phyloP scores from a whole-genome alignment of 2,797 vertebrate genomes.

The Pangasius macronema region DNA sequence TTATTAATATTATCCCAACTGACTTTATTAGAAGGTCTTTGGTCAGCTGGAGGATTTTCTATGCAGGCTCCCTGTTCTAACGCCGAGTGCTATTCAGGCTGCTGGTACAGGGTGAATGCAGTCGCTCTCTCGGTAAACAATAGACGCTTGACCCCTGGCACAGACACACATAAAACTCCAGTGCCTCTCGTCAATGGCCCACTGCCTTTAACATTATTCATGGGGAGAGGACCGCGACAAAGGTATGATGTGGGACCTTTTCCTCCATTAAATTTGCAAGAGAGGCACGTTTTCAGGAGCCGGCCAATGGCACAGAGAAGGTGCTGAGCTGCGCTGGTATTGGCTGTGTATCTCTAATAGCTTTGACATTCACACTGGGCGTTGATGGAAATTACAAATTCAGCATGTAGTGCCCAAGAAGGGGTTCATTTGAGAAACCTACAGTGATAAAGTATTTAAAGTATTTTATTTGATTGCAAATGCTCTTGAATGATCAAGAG shows the following conservation, averaged over 20 bases:
- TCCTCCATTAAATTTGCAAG: constrained; percentile 47
- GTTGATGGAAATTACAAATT: constrained; percentile 42
- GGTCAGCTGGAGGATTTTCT: constrained; percentile 47
- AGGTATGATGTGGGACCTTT: constrained; percentile 54
- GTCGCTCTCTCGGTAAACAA: constrained; percentile 67
- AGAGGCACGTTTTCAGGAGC: constrained; percentile 34
- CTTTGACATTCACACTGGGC: constrained; percentile 46
- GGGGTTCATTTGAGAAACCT: constrained; percentile 10
- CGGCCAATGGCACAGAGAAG: constrained; percentile 13
- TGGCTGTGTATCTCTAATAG: constrained; percentile 43
- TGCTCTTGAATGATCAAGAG: neutral
- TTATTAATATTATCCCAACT: constrained; percentile 49
- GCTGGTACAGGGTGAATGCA: constrained; percentile 59
- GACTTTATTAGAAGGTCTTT: constrained; percentile 50
- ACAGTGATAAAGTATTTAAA: constrained; percentile 23
- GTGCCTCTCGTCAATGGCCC: constrained; percentile 59
- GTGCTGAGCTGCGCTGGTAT: constrained; percentile 25
- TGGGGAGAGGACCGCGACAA: constrained; percentile 56
- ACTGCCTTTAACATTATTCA: constrained; percentile 67
- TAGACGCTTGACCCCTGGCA: constrained; percentile 72
- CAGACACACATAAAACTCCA: constrained; percentile 63
- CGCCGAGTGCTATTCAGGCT: constrained; percentile 53
- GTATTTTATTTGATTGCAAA: constrained; percentile 13
- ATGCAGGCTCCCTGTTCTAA: constrained; percentile 49
- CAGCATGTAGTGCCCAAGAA: constrained; percentile 14